These are phyloP conservation scores for Polietes domitor DNA, from an alignment of 2,888 invertebrate species.

Conservation along the genomic window DNA sequence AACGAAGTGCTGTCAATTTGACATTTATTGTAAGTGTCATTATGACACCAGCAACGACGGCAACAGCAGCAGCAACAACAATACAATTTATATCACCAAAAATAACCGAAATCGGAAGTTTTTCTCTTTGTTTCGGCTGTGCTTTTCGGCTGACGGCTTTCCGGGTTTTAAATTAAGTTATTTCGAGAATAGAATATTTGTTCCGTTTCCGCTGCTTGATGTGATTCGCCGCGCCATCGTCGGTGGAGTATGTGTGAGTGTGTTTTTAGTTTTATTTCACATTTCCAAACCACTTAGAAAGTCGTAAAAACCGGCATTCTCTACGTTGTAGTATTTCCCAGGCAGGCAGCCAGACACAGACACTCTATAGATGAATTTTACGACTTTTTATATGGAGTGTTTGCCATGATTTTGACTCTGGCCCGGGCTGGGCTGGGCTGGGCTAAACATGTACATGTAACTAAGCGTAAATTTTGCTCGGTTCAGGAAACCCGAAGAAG, in stretches of 20 bases:
- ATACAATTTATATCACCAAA: constrained; percentile 26
- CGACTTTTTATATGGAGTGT: constrained; percentile 58
- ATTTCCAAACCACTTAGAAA: constrained; percentile 72
- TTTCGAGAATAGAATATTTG: constrained; percentile 32
- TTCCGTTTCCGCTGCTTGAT: constrained; percentile 7
- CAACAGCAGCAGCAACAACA: constrained; percentile 50
- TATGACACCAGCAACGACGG: constrained; percentile 57
- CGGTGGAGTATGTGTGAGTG: constrained; percentile 2
- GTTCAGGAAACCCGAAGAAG: not conserved
- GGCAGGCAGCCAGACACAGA: constrained; percentile 41
- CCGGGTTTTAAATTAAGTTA: constrained; percentile 52
- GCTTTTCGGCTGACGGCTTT: not conserved
- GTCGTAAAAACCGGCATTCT: constrained; percentile 77
- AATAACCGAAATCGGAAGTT: constrained; percentile 60
- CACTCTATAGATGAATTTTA: constrained; percentile 63
- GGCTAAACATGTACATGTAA: not conserved
- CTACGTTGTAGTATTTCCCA: constrained; percentile 31
- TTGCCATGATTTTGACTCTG: constrained; percentile 56
- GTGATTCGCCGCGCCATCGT: constrained; percentile 29
- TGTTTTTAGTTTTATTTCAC: constrained; percentile 58
- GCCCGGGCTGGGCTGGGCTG: not conserved
- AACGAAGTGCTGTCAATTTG: constrained; percentile 71
- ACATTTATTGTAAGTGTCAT: constrained; percentile 76
- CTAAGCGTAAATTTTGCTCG: not conserved
- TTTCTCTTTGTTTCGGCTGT: constrained; percentile 12